phyloP scores from a whole-genome alignment of 2,888 invertebrate species.

The Hemithea aestivaria region DNA sequence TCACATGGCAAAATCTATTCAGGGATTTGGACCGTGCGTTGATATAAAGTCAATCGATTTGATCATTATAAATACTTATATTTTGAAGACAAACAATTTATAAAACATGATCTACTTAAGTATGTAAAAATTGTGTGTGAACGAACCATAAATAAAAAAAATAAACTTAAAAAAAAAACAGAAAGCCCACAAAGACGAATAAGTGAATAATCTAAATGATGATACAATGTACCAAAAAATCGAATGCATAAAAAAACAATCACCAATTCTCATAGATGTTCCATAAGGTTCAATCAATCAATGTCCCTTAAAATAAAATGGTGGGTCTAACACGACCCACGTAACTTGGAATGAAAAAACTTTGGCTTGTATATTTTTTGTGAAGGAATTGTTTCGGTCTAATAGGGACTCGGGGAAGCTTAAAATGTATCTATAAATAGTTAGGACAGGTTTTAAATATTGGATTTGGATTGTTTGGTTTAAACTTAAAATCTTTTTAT shows the following conservation, averaged over 20 bases:
- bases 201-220: slow-evolving; percentile 67
- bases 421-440: slow-evolving; percentile 22
- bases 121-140: too few species aligned
- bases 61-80: too few species aligned
- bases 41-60: too few species aligned
- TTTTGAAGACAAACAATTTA: too few species aligned
- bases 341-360: slow-evolving; percentile 66
- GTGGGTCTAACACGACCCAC: slow-evolving; percentile 68
- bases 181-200: slow-evolving; percentile 30
- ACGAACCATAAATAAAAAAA: too few species aligned
- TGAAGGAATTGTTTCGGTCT: slow-evolving; percentile 57
- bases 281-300: slow-evolving; percentile 76
- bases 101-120: too few species aligned
- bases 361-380: slow-evolving; percentile 55
- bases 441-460: background rate
- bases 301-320: slow-evolving; percentile 74
- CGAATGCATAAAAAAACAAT: slow-evolving; percentile 64
- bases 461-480: too few species aligned
- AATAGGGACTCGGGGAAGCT: slow-evolving; percentile 43
- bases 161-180: too few species aligned
- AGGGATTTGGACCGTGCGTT: too few species aligned
- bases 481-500: too few species aligned
- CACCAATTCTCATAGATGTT: slow-evolving; percentile 58
- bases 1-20: too few species aligned
- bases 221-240: slow-evolving; percentile 65